Evolutionary conservation across 2,888 invertebrate species (phyloP).

Genomic region (Autographa pulchrina): DNA sequence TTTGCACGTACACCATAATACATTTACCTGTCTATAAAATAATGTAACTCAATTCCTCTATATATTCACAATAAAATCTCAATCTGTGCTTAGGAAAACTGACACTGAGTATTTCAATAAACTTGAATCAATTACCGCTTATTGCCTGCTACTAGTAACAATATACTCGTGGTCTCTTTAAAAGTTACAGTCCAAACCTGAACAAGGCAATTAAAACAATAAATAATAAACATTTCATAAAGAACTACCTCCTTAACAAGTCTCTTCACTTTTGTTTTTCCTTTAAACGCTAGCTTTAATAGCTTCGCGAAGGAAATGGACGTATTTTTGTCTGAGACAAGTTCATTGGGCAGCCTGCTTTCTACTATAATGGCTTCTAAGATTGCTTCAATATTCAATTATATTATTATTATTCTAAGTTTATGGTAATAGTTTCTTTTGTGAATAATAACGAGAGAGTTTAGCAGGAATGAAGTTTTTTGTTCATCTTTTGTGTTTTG

Average conservation of each 20-base stretch:
- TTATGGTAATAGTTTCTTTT: slow-evolving; percentile 2
- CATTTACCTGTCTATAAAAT: too few species aligned
- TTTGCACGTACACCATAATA: too few species aligned
- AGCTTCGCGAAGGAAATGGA: slow-evolving; percentile 1
- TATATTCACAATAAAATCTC: too few species aligned
- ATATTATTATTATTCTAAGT: background rate
- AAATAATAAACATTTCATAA: background rate
- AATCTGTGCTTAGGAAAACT: too few species aligned
- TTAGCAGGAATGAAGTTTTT: background rate
- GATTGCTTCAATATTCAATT: slow-evolving; percentile 5
- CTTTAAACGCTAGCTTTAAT: slow-evolving; percentile 5
- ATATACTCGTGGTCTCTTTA: too few species aligned
- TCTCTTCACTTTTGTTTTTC: slow-evolving; percentile 5
- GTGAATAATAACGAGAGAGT: background rate
- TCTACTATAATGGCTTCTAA: background rate
- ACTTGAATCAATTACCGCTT: too few species aligned
- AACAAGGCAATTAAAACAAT: background rate
- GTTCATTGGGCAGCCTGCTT: slow-evolving; percentile 5
- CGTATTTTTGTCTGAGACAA: slow-evolving; percentile 6
- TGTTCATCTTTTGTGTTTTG: background rate
- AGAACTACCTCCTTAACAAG: background rate
- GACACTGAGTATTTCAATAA: too few species aligned
- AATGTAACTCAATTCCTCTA: too few species aligned
- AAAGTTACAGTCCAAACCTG: too few species aligned
- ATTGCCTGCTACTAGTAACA: too few species aligned